Conservation (phyloP, 2,113 vertebrate species). For the Syngnathus typhle region DNA sequence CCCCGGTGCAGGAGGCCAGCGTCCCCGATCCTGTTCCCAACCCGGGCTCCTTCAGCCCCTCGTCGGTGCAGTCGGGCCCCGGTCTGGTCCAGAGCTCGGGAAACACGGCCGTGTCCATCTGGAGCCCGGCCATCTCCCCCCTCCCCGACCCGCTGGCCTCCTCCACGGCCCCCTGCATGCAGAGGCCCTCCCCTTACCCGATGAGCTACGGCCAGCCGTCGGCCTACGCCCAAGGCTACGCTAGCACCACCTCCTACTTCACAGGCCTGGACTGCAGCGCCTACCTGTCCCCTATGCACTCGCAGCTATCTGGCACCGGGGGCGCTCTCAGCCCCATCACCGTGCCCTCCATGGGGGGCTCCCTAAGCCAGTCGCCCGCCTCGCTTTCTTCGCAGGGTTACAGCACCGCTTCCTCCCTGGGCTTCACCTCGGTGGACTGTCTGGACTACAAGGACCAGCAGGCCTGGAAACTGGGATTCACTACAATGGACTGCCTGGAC, state of each 20-base stretch:
- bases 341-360: constrained; percentile 74
- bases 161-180: constrained; percentile 70
- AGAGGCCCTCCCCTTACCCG: constrained; percentile 74
- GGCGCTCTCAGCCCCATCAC: constrained; percentile 76
- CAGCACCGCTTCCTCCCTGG: constrained; percentile 71
- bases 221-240: constrained; percentile 73
- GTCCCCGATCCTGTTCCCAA: constrained; percentile 61
- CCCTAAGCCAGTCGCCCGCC: constrained; percentile 77
- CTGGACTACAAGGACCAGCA: constrained; percentile 84
- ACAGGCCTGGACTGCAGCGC: constrained; percentile 78
- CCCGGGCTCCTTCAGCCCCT: constrained; percentile 65
- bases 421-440: constrained; percentile 78
- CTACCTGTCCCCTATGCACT: constrained; percentile 82
- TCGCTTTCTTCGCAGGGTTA: constrained; percentile 77
- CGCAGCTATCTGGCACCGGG: constrained; percentile 73
- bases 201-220: constrained; percentile 75
- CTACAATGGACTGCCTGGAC: constrained; percentile 79
- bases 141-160: constrained; percentile 76
- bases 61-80: constrained; percentile 43
- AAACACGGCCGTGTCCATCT: constrained; percentile 74
- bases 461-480: constrained; percentile 82
- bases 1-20: constrained; percentile 66
- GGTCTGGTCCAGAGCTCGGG: constrained; percentile 60
- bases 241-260: constrained; percentile 77
- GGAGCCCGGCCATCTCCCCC: constrained; percentile 81